Conservation (phyloP, 2,797 vertebrate genomes). For the Podargus strigoides region DNA sequence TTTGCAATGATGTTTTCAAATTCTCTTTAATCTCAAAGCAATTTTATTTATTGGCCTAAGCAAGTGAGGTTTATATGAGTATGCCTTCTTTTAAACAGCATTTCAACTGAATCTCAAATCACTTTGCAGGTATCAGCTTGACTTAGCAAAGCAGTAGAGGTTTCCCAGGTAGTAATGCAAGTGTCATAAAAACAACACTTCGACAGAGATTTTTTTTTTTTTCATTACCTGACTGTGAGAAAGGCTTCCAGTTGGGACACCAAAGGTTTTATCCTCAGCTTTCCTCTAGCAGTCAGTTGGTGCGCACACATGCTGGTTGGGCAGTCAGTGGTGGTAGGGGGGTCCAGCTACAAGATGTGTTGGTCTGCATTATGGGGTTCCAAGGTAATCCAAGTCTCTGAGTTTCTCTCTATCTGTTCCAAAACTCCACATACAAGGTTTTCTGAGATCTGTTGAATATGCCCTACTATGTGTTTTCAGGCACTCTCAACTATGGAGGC, state of each 20-base stretch:
- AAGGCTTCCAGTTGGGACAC: neutral
- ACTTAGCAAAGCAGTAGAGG: neutral
- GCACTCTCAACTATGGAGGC: neutral
- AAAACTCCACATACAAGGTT: neutral
- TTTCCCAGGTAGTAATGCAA: neutral
- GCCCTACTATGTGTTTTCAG: neutral
- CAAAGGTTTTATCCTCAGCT: neutral
- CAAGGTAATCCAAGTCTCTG: neutral
- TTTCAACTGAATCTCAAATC: neutral
- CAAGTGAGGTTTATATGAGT: too few relatives aligned
- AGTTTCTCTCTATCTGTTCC: neutral
- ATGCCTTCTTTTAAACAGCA: neutral
- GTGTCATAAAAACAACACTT: too few relatives aligned
- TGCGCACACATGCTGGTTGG: neutral
- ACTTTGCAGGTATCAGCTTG: accelerated
- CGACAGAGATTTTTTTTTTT: neutral
- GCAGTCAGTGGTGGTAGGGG: neutral
- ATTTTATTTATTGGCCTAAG: neutral
- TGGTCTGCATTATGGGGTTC: neutral
- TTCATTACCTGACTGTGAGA: neutral
- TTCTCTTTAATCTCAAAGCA: neutral
- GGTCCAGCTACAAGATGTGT: too few relatives aligned
- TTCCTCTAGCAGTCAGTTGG: neutral
- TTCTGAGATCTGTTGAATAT: neutral
- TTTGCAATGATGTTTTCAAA: neutral